Conservation (phyloP, 2,888 invertebrate genomes). For the Drosophila eohydei region DNA sequence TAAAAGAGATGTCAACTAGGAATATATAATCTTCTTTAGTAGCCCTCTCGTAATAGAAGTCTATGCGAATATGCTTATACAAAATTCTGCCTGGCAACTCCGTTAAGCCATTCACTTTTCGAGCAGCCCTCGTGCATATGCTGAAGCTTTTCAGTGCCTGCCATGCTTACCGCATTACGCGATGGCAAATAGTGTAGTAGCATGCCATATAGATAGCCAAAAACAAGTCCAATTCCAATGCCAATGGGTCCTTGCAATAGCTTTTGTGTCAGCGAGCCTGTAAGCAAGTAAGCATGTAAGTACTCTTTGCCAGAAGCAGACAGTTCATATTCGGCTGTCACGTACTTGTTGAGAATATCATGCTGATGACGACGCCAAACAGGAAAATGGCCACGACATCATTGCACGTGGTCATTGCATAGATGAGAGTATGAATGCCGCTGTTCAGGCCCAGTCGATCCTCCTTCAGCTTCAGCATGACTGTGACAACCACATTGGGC, state of each 20-base stretch:
- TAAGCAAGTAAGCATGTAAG: constrained; percentile 45
- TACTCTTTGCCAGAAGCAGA: background rate
- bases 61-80: background rate
- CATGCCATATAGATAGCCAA: constrained; percentile 87
- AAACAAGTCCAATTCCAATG: constrained; percentile 87
- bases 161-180: constrained; percentile 82
- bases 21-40: too few species aligned
- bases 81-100: background rate
- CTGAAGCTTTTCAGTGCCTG: constrained; percentile 20
- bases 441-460: constrained; percentile 88
- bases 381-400: constrained; percentile 91
- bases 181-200: constrained; percentile 88
- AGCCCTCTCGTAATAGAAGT: background rate
- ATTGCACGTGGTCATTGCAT: constrained; percentile 87
- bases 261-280: constrained; percentile 85
- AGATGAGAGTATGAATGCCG: constrained; percentile 90
- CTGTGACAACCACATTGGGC: constrained; percentile 91
- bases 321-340: constrained; percentile 28
- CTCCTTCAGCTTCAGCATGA: constrained; percentile 88
- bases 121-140: background rate
- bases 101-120: background rate
- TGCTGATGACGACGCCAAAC: constrained; percentile 89
- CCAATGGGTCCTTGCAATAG: constrained; percentile 87
- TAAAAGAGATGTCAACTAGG: too few species aligned
- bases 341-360: constrained; percentile 88